Percentiles rank a stretch among this genome's conserved stretches.
Conservation (phyloP, 2,113 vertebrate species). For the Otocyon megalotis region DNA sequence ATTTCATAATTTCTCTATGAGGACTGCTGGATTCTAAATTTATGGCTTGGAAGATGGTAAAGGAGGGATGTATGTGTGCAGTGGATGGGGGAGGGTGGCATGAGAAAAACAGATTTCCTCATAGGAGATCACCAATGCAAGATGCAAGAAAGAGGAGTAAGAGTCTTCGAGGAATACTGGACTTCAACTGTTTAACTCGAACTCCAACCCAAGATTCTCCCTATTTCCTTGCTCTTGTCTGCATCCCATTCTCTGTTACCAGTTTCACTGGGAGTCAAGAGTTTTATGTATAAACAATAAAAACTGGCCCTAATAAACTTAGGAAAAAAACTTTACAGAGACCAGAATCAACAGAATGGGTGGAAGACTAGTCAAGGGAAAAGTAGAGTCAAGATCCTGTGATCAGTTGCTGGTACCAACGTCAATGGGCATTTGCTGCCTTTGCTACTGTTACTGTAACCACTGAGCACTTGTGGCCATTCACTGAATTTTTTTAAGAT, state of each 20-base stretch:
- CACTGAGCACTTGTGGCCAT: not conserved
- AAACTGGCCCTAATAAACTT: not conserved
- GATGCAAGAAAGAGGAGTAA: not conserved
- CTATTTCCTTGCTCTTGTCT: not conserved
- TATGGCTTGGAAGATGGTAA: not conserved
- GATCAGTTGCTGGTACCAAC: not conserved
- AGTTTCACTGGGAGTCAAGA: not conserved
- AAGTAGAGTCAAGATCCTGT: not conserved
- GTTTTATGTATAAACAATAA: not conserved
- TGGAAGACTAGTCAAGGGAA: not conserved
- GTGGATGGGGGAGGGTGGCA: not conserved
- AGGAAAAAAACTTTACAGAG: not conserved
- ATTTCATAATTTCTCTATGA: not conserved
- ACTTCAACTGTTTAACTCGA: not conserved
- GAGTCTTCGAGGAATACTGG: not conserved
- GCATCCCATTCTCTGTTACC: not conserved
- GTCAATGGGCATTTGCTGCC: not conserved
- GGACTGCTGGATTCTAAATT: not conserved
- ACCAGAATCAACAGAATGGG: not conserved
- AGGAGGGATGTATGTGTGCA: not conserved
- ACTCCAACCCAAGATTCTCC: not conserved
- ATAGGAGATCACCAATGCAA: not conserved
- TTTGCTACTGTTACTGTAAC: not conserved
- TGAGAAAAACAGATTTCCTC: not conserved
- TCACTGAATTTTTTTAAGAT: not conserved